A percentile compares a stretch with the other conserved stretches of the same genome.
phyloP scores from a whole-genome alignment of 1,140 invertebrate species.

The Sitophilus oryzae region DNA sequence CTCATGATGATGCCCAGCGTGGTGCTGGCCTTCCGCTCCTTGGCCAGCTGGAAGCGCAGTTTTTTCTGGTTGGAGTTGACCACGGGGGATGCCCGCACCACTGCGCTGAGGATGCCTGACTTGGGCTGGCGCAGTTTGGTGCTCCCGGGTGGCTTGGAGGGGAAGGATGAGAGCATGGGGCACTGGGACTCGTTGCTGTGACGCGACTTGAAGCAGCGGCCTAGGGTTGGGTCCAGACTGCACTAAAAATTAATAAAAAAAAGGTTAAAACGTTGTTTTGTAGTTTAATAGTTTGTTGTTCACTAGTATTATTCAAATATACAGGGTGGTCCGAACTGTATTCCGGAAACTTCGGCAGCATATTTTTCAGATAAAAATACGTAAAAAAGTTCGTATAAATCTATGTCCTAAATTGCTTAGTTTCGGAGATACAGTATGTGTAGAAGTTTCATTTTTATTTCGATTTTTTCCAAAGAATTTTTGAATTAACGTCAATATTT shows the following conservation, averaged over 20 bases:
- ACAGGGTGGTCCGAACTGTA: too few relatives aligned
- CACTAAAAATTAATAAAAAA: constrained; percentile 52
- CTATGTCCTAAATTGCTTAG: too few relatives aligned
- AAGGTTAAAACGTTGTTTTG: too few relatives aligned
- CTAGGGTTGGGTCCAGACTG: constrained; percentile 52
- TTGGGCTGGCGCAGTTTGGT: constrained; percentile 42
- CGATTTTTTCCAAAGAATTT: too few relatives aligned
- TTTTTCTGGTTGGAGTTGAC: constrained; percentile 60
- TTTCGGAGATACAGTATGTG: too few relatives aligned
- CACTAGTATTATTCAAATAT: too few relatives aligned
- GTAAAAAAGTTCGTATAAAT: too few relatives aligned
- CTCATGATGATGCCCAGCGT: constrained; percentile 97
- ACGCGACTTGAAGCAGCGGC: constrained; percentile 57
- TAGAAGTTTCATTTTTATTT: too few relatives aligned
- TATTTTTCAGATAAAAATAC: too few relatives aligned
- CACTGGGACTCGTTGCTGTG: constrained; percentile 69
- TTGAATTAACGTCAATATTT: too few relatives aligned
- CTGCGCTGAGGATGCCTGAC: constrained; percentile 22
- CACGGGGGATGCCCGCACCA: constrained; percentile 46
- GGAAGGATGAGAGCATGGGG: constrained; percentile 58
- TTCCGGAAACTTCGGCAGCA: too few relatives aligned
- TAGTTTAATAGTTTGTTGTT: too few relatives aligned
- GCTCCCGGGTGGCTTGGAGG: constrained; percentile 34
- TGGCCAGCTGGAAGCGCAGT: constrained; percentile 72
- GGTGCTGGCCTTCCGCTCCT: constrained; percentile 90